phyloP scores from a whole-genome alignment of 2,113 vertebrate genomes.

The Petroica traversi region DNA sequence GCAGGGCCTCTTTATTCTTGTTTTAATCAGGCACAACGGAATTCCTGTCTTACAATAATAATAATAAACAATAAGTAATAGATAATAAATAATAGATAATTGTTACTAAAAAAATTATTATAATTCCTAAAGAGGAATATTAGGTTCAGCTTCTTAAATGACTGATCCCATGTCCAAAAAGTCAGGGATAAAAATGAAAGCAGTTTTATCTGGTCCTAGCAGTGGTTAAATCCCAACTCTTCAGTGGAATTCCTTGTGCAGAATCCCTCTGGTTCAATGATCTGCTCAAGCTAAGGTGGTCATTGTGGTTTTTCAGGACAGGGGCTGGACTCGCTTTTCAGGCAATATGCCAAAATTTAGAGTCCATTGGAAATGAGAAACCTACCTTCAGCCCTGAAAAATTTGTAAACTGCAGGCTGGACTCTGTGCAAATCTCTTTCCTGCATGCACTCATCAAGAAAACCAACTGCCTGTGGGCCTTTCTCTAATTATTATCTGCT shows the following conservation, averaged over 20 bases:
- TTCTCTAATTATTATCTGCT: background rate
- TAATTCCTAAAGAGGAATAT: background rate
- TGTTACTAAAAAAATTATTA: background rate
- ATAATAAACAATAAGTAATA: no score
- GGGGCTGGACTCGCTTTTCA: background rate
- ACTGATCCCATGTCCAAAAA: background rate
- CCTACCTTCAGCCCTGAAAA: background rate
- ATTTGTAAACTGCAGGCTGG: background rate
- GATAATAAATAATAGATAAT: no score
- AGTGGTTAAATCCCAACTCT: background rate
- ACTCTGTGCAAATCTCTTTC: background rate
- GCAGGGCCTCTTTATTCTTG: background rate
- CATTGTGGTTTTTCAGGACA: background rate
- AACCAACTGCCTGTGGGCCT: fast-evolving
- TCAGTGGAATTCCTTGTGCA: background rate
- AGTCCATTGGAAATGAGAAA: background rate
- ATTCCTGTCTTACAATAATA: background rate
- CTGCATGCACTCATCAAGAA: no score
- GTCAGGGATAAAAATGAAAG: background rate
- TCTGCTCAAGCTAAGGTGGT: no score
- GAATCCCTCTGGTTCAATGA: background rate
- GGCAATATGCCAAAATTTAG: background rate
- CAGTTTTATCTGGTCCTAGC: background rate
- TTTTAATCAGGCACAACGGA: background rate
- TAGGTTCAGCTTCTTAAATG: background rate